Evolutionary conservation across 2,888 invertebrate species (phyloP), one percentile per base, ranked within the genome.

Genomic region (Drosophila paracracens): DNA sequence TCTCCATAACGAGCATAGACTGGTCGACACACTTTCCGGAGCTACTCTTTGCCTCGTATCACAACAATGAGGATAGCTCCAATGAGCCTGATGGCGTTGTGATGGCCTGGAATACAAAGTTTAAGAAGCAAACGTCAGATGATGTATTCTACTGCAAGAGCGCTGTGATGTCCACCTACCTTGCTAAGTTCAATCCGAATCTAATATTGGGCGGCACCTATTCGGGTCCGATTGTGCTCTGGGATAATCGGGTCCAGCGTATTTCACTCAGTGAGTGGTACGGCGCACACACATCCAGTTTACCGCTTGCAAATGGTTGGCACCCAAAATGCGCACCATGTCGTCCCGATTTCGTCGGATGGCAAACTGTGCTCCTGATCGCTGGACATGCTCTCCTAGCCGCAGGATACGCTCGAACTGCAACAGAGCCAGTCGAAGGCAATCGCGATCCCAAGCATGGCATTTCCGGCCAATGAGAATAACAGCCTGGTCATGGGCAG

Each of bases 361-460:
- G 99, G 99, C 0, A 97, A 98, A 91, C 94, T 99, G 93, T 99
- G 99, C 93, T 98, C 98, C 2, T 99, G 99, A 99, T 99, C 98
- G 78, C 94, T 99, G 92, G 99, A 99, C 94, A 99, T 99, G 99
- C 94, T 99, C 83, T 97, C 98, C 0, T 96, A 97, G 92, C 99
- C 99, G 3, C 99, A 99, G 94, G 99, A 99, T 93, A 97, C 97
- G 6, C 94, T 99, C 89, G 99, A 99, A 92, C 94, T 99, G 76
- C 96, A 96, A 91, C 96, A 97, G 90, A 96, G 96, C 88, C 98
- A 98, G 94, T 96, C 97, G 81, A 97, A 98, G 94, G 95, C 97
- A 7, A 98, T 99, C 21, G 96, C 99, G 13, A 98, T 97, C 63
- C 98, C 98, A 4, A 96, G 96, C 91, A 95, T 98, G 94, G 97